Conservation (phyloP, 2,888 invertebrate species). For the Tenthredo livida region DNA sequence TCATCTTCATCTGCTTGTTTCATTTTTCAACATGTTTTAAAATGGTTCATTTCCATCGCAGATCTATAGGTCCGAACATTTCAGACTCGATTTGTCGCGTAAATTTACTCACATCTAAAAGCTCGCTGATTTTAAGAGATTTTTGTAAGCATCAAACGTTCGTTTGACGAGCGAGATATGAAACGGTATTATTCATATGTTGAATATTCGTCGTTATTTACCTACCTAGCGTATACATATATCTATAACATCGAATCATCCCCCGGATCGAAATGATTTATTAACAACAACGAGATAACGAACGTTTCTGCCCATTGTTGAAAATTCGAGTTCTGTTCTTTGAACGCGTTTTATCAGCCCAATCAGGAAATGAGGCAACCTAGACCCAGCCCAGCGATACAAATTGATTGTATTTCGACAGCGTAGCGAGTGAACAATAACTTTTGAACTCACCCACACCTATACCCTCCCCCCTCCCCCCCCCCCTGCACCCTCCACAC, state of each 20-base stretch:
- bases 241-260: background rate
- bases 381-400: constrained; percentile 15
- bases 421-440: constrained; percentile 41
- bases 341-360: constrained; percentile 33
- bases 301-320: background rate
- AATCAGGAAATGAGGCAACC: constrained; percentile 37
- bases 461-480: background rate
- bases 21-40: background rate
- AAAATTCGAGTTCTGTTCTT: constrained; percentile 28
- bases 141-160: background rate
- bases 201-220: constrained; percentile 30
- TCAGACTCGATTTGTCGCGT: background rate
- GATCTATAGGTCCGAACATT: background rate
- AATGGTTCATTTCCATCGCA: background rate
- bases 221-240: background rate
- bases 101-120: background rate
- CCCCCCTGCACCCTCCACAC: background rate
- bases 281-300: constrained; percentile 27
- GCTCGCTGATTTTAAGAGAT: background rate
- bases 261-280: constrained; percentile 27
- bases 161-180: background rate
- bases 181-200: constrained; percentile 12
- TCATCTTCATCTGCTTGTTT: background rate
- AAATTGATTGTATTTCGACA: constrained; percentile 42
- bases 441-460: constrained; percentile 8